A percentile compares a stretch with the other conserved stretches of the same genome.
Conservation (phyloP, 2,888 invertebrate species). For the Dromius quadrimaculatus region DNA sequence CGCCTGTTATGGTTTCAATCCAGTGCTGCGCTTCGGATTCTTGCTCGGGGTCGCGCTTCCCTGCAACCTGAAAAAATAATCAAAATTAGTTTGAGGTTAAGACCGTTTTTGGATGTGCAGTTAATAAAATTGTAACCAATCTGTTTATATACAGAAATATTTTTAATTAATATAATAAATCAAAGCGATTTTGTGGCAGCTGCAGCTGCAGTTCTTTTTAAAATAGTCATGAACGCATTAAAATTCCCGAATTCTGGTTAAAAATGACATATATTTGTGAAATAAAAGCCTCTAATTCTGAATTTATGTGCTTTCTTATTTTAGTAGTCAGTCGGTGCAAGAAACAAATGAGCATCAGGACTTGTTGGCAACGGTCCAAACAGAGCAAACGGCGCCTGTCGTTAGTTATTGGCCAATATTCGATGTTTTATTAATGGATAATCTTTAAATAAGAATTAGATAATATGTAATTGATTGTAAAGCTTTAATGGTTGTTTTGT, state of each 20-base stretch:
- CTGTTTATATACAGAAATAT: background rate
- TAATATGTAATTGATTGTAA: background rate
- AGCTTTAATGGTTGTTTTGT: background rate
- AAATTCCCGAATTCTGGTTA: constrained; percentile 8
- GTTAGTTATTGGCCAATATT: background rate
- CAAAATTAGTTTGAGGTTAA: no score
- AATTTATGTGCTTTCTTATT: constrained; percentile 6
- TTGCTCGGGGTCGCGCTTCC: constrained; percentile 83
- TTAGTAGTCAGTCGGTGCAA: background rate
- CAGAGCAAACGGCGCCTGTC: background rate
- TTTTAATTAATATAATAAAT: no score
- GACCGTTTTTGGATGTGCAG: no score
- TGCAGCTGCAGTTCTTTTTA: background rate
- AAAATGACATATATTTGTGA: background rate
- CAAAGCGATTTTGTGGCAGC: background rate
- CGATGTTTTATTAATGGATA: constrained; percentile 15
- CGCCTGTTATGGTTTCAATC: constrained; percentile 86
- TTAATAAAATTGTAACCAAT: no score
- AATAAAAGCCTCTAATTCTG: background rate
- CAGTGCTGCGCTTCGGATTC: constrained; percentile 86
- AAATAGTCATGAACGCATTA: background rate
- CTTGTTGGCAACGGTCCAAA: background rate
- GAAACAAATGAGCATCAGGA: background rate
- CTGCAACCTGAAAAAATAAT: constrained; percentile 76
- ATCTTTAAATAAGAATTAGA: constrained; percentile 7